A percentile compares a stretch with the other conserved stretches of the same genome.
These are phyloP conservation scores for Phrynocephalus vlangalii DNA, from an alignment of 2,797 vertebrate species.

Conservation along the genomic window DNA sequence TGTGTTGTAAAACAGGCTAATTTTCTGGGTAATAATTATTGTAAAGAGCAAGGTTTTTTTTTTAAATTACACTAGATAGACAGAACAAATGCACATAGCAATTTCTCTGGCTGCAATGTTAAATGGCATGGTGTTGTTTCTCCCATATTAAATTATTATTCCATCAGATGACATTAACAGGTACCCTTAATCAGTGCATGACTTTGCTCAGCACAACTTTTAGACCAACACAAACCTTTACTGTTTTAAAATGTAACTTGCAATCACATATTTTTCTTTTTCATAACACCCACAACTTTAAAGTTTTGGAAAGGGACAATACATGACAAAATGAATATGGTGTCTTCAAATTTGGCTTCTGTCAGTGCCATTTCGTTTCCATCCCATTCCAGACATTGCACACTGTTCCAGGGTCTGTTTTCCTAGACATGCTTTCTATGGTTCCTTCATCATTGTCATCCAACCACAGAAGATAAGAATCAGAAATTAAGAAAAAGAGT, in stretches of 20 bases:
- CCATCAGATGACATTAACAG: not conserved
- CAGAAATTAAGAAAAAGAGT: not conserved
- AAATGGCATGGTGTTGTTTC: not conserved
- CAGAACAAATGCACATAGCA: not conserved
- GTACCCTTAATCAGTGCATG: not conserved
- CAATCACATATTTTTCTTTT: not conserved
- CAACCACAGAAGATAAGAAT: not conserved
- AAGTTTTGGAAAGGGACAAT: too few species aligned
- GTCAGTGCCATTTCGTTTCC: not conserved
- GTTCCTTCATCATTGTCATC: not conserved
- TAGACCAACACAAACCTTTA: not conserved
- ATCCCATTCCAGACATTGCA: not conserved
- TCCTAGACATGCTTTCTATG: not conserved
- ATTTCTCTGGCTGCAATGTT: slow-evolving; percentile 9
- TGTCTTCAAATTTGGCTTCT: not conserved
- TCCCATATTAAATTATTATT: not conserved
- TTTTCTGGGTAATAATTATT: slow-evolving; percentile 37
- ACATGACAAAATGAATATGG: too few species aligned
- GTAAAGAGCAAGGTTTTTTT: slow-evolving; percentile 10
- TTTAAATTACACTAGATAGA: slow-evolving; percentile 18
- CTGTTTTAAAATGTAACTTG: not conserved
- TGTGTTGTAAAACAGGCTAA: not conserved
- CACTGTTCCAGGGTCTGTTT: not conserved
- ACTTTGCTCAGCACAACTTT: not conserved
- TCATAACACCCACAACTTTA: not conserved